These are phyloP conservation scores for Nesidiocoris tenuis DNA, from an alignment of 2,888 invertebrate genomes.

Conservation along the genomic window DNA sequence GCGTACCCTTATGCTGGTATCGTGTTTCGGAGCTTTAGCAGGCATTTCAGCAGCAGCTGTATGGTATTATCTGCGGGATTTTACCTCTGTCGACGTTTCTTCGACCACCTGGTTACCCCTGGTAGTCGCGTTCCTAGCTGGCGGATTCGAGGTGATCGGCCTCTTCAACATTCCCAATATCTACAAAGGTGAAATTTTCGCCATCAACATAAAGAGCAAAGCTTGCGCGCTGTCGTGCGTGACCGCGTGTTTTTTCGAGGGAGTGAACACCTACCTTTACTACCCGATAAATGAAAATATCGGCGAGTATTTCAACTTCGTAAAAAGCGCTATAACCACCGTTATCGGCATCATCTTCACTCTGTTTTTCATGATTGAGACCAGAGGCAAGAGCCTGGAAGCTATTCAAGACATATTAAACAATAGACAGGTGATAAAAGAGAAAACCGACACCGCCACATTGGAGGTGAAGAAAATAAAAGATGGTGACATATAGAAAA, in stretches of 20 bases:
- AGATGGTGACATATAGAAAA: no score
- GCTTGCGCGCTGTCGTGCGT: conserved; percentile 63
- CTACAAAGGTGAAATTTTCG: conserved; percentile 65
- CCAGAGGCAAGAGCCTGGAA: conserved; percentile 69
- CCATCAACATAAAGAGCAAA: conserved; percentile 63
- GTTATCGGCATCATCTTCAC: conserved; percentile 56
- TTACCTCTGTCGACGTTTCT: conserved; percentile 51
- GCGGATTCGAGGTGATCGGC: conserved; percentile 62
- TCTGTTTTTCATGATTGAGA: conserved; percentile 66
- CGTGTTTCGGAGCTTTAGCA: conserved; percentile 42
- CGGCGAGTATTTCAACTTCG: conserved; percentile 67
- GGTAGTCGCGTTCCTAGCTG: conserved; percentile 61
- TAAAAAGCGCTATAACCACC: conserved; percentile 62
- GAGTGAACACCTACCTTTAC: conserved; percentile 62
- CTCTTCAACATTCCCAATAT: conserved; percentile 64
- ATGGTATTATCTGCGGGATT: conserved; percentile 45
- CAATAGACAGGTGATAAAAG: neutral
- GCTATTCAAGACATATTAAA: conserved; percentile 61
- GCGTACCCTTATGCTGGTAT: conserved; percentile 46
- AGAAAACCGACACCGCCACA: neutral
- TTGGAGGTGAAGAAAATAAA: neutral
- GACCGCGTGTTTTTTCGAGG: conserved; percentile 60
- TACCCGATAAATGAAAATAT: conserved; percentile 62
- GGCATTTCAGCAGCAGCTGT: conserved; percentile 24
- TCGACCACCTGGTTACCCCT: conserved; percentile 57